Base-by-base conservation (phyloP, 1,140 invertebrate species). In the Aphelenchoides avenae region DNA sequence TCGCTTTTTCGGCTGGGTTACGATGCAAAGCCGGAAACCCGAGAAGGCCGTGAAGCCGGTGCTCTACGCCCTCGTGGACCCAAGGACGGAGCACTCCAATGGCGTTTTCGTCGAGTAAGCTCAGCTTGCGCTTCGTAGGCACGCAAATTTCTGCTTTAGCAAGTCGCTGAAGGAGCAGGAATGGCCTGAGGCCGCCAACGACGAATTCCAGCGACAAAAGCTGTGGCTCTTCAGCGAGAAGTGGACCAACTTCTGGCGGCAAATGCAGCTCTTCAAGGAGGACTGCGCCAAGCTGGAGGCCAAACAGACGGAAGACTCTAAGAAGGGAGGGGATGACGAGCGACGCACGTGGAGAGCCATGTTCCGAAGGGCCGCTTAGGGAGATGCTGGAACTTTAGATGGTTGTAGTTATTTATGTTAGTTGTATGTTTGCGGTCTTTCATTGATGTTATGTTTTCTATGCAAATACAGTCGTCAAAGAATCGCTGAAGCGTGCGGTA, bases 51-150 rank as follows among this genome's bases (percentile, higher is more conserved):
- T 61, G 15, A 40, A 64, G 37, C 68, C 74, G 27, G 51, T 77
- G 11, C 37, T 75, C 4, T 75, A 64, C 43, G 73, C 71, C 5
- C 15, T 66, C 13, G 72, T 59, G 15, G 75, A 77, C 52, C 64
- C 68, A 3, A 64, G 40, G 11, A 59, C 66, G 0, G 62, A 46
- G 6, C 40, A 37, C 5, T 27, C 39, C 41, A 70, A 70, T 15
- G 63, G 63, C 42, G 22, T 59, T 3, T 73, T 76, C 41, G 58
- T 73, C 30, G 52, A 58, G 70, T 73, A 57, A 57, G 59, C 31
- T 24, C 5, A 57, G 34, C 30, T 59, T 57, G 1, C 13, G 37
- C 3, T 13, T 43, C 1, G 70, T 18, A 5, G 5, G 43, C 5
- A 46, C 5, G 40, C 11, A 18, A 29, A 46, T 15, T 18, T 41